Base-by-base conservation (phyloP, 2,113 vertebrate genomes). In the Desmodus rotundus region DNA sequence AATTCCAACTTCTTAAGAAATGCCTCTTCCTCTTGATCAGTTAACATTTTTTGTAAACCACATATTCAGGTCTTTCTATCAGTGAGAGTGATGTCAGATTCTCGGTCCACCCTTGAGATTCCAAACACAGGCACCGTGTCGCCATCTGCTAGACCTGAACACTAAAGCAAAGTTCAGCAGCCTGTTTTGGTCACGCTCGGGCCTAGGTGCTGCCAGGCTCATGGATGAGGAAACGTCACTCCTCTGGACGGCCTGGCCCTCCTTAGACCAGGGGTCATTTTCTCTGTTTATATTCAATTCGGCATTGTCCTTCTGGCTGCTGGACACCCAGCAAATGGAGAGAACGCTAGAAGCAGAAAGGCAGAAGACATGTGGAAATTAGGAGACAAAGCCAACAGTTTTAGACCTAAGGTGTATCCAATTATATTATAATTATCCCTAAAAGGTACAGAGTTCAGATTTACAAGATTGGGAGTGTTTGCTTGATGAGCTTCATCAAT, bases 241-340 rank as follows among this genome's bases (percentile, higher is more conserved):
- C 54, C 38, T 95, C 28, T 38, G 52, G 74, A 91, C n/a, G 52
- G 56, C 38, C n/a, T 38, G 33, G 52, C 2, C 41, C 31, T 95
- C 65, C 4, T 20, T 43, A 58, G 72, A 26, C n/a, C 65, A 20
- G 24, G 33, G 28, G 52, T 98, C 95, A 98, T 47, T 93, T 65
- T 88, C 98, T 94, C 72, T 82, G 92, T 83, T 97, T 98, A 80
- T 99, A 99, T 45, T 67, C 96, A 52, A 99, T 98, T 58, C 91
- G 89, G 95, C 98, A 99, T 1, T 98, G 98, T 80, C 97, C 97
- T 54, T 94, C 94, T 43, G 99, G 99, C 89, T 99, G 99, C 94
- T 99, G 99, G 0, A 98, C 98, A 87, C 99, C 99, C 86, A 99
- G 94, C 95, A 99, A 96, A 87, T 99, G 99, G 31, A 98, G 98